phyloP scores from a whole-genome alignment of 1,140 invertebrate species.

The Hycleus phaleratus region DNA sequence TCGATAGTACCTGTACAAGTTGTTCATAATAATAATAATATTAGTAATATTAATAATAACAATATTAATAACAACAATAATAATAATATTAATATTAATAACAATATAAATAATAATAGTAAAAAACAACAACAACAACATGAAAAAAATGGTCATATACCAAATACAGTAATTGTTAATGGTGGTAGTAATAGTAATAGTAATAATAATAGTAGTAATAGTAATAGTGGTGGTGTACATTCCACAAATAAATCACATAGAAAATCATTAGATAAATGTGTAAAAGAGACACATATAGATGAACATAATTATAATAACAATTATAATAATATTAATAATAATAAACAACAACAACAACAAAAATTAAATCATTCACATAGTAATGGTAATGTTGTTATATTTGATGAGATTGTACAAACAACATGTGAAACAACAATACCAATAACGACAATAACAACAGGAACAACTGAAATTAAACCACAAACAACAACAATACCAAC shows the following conservation, averaged over 20 bases:
- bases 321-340: too few species aligned
- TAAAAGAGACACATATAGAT: constrained; percentile 29
- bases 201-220: constrained; percentile 21
- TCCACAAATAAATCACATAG: constrained; percentile 32
- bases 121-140: not conserved
- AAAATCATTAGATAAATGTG: constrained; percentile 32
- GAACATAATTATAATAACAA: constrained; percentile 21
- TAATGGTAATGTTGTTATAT: constrained; percentile 30
- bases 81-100: too few species aligned
- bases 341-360: constrained; percentile 31
- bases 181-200: constrained; percentile 11
- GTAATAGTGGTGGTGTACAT: constrained; percentile 3
- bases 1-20: constrained; percentile 15
- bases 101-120: not conserved
- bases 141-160: constrained; percentile 37
- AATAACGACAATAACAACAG: not conserved
- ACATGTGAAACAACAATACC: not conserved
- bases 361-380: constrained; percentile 33
- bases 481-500: not conserved
- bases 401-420: not conserved
- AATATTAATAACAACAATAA: too few species aligned
- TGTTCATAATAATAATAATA: constrained; percentile 30
- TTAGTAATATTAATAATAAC: not conserved
- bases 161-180: constrained; percentile 35
- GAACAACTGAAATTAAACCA: not conserved